Conservation (phyloP, 2,113 vertebrate genomes). For the Lanius ludovicianus region DNA sequence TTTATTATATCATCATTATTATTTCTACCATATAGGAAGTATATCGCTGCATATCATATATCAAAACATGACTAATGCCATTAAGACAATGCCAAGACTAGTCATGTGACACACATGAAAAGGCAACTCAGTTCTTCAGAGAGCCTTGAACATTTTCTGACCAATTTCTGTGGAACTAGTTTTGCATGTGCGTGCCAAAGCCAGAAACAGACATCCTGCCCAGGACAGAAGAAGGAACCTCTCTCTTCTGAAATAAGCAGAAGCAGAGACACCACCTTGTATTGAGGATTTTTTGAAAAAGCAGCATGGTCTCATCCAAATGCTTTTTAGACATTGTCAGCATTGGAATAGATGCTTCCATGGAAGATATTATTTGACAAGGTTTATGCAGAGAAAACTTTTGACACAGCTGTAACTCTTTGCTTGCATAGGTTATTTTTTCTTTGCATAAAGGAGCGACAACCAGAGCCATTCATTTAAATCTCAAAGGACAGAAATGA, state of each 20-base stretch:
- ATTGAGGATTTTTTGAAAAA: background rate
- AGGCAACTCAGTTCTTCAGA: background rate
- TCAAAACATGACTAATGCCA: slow-evolving; percentile 50
- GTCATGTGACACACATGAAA: background rate
- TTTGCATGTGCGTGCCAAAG: background rate
- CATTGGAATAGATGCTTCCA: background rate
- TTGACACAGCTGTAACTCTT: background rate
- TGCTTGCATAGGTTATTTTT: background rate
- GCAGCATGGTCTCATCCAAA: background rate
- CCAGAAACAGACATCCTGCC: background rate
- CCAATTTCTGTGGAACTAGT: background rate
- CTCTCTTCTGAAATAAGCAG: background rate
- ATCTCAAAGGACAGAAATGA: background rate
- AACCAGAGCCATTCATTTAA: rapidly evolving
- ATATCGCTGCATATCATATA: background rate
- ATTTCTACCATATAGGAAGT: slow-evolving; percentile 41
- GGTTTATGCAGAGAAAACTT: background rate
- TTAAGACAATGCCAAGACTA: slow-evolving; percentile 25
- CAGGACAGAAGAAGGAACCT: background rate
- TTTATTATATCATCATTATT: slow-evolving; percentile 62
- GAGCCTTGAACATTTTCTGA: background rate
- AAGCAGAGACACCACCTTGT: background rate
- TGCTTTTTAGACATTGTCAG: background rate
- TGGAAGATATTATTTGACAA: background rate
- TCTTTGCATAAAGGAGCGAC: background rate